Base-by-base conservation (phyloP, 2,797 vertebrate species). In the Crenuchus spilurus region DNA sequence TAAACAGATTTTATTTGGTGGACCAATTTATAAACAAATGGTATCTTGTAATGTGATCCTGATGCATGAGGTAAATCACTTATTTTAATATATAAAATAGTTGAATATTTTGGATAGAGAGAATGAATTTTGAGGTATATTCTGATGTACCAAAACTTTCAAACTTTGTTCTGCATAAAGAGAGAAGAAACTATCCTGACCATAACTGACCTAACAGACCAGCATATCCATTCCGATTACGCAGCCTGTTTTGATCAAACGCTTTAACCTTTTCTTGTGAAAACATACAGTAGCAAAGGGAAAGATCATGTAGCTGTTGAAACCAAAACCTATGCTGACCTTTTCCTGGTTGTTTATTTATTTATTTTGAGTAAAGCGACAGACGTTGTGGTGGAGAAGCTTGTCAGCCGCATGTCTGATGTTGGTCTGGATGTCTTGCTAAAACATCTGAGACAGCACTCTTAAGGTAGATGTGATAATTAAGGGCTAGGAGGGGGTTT, bases 401-500 rank as follows among this genome's bases (percentile, higher is more conserved):
- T 86, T 85, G 87, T 84, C 85, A 75, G 86, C 91, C 88, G 48
- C 91, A 88, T 82, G 86, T 88, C 83, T 81, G 86, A 86, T 63
- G 70, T 80, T 87, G 92, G 89, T 92, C 89, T 92, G 92, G 91
- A 89, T 65, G 66, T 77, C 60, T 78, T 82, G 86, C 89, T 89
- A 89, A 86, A 92, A 92, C 90, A 92, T 82, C 66, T 80, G 83
- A 90, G 87, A 87, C 89, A 88, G 89, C 90, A 90, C 84, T 84
- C 83, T 72, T 86, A 92, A 92, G 92, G 92, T 92, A 89, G 88
- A 93, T 74, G 91, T 88, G 90, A 93, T 92, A 85, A 93, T 92
- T 91, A 88, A 89, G 88, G 88, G 84, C 84, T 88, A 76, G 37
- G 51, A 76, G 72, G 81, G 73, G 82, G 87, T 91, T 92, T 90